A percentile compares a stretch with the other conserved stretches of the same genome.
Evolutionary conservation across 2,113 vertebrate species (phyloP).

Genomic region (Pristiophorus japonicus): DNA sequence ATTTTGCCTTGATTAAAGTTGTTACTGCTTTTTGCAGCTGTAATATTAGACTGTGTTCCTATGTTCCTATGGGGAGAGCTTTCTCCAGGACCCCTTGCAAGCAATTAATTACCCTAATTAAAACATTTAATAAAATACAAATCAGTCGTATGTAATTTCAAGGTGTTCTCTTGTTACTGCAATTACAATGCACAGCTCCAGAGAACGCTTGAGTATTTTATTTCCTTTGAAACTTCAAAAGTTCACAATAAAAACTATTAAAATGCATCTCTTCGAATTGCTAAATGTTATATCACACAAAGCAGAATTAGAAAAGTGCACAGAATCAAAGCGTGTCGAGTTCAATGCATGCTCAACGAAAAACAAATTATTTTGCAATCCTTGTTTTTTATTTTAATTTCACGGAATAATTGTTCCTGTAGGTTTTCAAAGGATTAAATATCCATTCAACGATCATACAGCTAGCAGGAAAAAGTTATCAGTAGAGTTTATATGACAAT

Average conservation of each 20-base stretch:
- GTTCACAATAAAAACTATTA: neutral
- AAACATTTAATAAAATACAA: neutral
- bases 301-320: neutral
- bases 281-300: neutral
- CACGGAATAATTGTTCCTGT: neutral
- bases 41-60: neutral
- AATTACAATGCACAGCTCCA: neutral
- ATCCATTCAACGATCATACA: neutral
- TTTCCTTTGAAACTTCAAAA: neutral
- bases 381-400: neutral
- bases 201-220: neutral
- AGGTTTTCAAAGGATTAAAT: neutral
- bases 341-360: neutral
- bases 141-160: neutral
- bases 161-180: neutral
- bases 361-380: neutral
- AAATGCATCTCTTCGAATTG: neutral
- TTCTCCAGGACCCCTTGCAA: neutral
- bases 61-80: neutral
- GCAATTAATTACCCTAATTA: neutral
- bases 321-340: neutral
- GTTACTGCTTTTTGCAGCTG: neutral
- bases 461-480: neutral
- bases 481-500: neutral
- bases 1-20: neutral